Percentiles rank a stretch among this genome's conserved stretches.
These are phyloP conservation scores for Physocephala rufipes DNA, from an alignment of 2,888 invertebrate species.

Conservation along the genomic window DNA sequence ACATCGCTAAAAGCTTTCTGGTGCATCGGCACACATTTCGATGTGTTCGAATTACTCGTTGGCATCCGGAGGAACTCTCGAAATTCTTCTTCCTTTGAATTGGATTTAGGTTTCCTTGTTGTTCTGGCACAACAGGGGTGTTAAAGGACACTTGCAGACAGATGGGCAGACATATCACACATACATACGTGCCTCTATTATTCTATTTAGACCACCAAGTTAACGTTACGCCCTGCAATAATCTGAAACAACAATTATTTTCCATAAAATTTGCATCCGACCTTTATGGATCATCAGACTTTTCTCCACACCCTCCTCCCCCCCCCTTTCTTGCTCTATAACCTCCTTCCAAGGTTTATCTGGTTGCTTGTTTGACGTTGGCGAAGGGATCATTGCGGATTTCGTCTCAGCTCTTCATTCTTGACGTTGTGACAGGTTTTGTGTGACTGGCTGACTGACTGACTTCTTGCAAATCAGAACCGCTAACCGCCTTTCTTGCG, in stretches of 20 bases:
- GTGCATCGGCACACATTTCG: too few species aligned
- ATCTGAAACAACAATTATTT: constrained; percentile 16
- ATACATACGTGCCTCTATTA: too few species aligned
- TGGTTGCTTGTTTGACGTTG: neutral
- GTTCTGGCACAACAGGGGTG: too few species aligned
- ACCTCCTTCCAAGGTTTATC: constrained; percentile 4
- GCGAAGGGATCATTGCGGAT: too few species aligned
- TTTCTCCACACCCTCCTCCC: too few species aligned
- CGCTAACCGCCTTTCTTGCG: too few species aligned
- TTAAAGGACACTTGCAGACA: too few species aligned
- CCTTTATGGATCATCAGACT: constrained; percentile 13
- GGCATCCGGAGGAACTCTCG: neutral
- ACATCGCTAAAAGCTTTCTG: too few species aligned
- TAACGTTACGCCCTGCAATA: too few species aligned
- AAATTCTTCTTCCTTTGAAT: neutral
- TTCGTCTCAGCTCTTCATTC: neutral
- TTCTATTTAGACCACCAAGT: too few species aligned
- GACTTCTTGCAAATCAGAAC: too few species aligned
- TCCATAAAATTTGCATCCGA: constrained; percentile 36
- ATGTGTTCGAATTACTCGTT: neutral
- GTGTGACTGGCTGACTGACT: neutral
- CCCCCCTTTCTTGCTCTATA: neutral
- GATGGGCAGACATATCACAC: too few species aligned
- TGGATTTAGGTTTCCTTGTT: neutral
- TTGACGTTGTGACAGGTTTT: neutral